Base-by-base conservation (phyloP, 2,113 vertebrate species). In the Pelobates fuscus region DNA sequence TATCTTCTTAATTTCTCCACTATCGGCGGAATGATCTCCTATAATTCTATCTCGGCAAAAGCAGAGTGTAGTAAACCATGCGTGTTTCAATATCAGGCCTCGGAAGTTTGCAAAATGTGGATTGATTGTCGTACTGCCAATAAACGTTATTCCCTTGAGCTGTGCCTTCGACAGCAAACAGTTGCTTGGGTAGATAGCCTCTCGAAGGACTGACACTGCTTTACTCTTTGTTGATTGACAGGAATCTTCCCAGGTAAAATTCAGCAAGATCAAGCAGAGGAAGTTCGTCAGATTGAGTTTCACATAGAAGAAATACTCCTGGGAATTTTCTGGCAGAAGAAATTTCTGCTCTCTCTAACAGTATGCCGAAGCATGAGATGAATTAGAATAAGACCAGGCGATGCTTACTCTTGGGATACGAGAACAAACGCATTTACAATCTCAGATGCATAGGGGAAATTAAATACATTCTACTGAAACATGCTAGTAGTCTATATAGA, bases 391-490 rank as follows among this genome's bases (percentile, higher is more conserved):
- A 44, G 54, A 41, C 21, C n/a, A n/a, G n/a, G 8, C 26, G 5
- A 57, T 29, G 57, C 18, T 37, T 62, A 49, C 18, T 18, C 25
- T 4, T 21, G 18, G 11, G 20, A 43, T 60, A 27, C 32, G 12
- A 58, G 27, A 14, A 23, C 64, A 49, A 49, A 49, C 46, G 64
- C 7, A 49, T 67, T 29, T 52, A 67, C 65, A 21, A 21, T 49
- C 26, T n/a, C 43, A 52, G 23, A 44, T 29, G 44, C 29, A 41
- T n/a, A 63, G 30, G 25, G 23, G 26, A 29, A 20, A 25, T 15
- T 26, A 49, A 49, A 67, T 67, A 18, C 8, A 67, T 49, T 21
- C 24, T 17, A 4, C 5, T 66, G 14, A 21, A 20, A 55, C 52
- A 55, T 2, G 21, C 5, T 21, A 55, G 52, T n/a, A 55, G 52